Evolutionary conservation across 2,888 invertebrate genomes (phyloP), one percentile per base, ranked within the genome.

Genomic region (Nomada hirtipes): DNA sequence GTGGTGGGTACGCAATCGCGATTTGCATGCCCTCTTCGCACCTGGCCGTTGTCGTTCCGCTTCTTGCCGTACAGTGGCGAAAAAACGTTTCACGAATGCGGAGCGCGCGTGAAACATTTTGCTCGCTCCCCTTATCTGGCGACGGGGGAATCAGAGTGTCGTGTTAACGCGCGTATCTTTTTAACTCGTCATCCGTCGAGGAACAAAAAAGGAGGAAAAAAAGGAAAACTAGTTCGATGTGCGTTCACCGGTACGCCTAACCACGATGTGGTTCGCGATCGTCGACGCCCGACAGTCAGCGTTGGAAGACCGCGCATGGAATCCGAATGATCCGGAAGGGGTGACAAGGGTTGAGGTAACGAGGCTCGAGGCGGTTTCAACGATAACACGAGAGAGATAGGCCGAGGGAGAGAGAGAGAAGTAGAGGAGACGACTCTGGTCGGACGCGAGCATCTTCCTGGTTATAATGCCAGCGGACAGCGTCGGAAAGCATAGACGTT

Each of bases 401-500:
- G 29, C 7, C 29, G 29, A 36, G 29, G 57, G 72, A 29, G 23
- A 63, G 29, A 50, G 36, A 77, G 72, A 67, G 71, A 23, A 23
- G 44, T 36, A 61, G 76, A 82, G 86, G 77, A 82, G 86, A 84
- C 82, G 86, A 50, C 52, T 23, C 47, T 26, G 52, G 42, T 75
- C 67, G 70, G 20, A 1, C 50, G 44, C 82, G 84, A 87, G 85
- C 88, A 87, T 89, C 91, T 92, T 92, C 91, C 91, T 90, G 91
- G 90, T 92, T 88, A 88, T 92, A 92, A 92, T 92, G 90, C 89
- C 89, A 90, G 89, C 90, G 89, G 91, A 92, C 92, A 91, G 85
- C 89, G 89, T 89, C 90, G 89, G 82, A 86, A 81, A 88, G 89
- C 88, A 87, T 89, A 90, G 87, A 88, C 84, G 88, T 89, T 88